Evolutionary conservation across 2,113 vertebrate genomes (phyloP).

Genomic region (Sinocyclocheilus anophthalmus): DNA sequence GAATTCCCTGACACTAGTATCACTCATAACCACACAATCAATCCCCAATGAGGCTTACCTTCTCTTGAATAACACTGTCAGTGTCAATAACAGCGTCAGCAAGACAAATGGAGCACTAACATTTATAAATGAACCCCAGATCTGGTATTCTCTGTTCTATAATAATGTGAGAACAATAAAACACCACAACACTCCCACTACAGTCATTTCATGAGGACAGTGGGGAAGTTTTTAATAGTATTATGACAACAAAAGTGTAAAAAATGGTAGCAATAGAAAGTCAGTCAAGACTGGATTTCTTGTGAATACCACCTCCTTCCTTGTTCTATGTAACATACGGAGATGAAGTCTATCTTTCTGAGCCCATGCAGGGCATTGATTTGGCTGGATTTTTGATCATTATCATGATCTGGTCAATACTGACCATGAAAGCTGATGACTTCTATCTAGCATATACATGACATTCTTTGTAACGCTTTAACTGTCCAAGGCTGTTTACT

Average conservation of each 20-base stretch:
- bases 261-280: background rate
- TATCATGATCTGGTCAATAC: constrained; percentile 29
- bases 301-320: background rate
- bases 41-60: background rate
- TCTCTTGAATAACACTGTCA: constrained; percentile 6
- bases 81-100: background rate
- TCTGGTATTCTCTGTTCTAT: background rate
- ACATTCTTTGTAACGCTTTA: too few relatives aligned
- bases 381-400: constrained; percentile 17
- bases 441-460: background rate
- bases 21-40: background rate
- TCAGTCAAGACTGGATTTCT: background rate
- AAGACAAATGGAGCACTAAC: constrained; percentile 31
- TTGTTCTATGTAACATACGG: background rate
- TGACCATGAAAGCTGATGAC: constrained; percentile 13
- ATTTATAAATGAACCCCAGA: background rate
- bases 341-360: background rate
- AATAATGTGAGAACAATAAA: background rate
- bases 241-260: constrained; percentile 15
- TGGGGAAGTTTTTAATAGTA: background rate
- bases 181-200: background rate
- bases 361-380: constrained; percentile 15
- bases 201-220: background rate
- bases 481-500: background rate
- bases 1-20: constrained; percentile 20